A percentile compares a stretch with the other conserved stretches of the same genome.
These are phyloP conservation scores for Athetis lepigone DNA, from an alignment of 2,888 invertebrate genomes.

Conservation along the genomic window DNA sequence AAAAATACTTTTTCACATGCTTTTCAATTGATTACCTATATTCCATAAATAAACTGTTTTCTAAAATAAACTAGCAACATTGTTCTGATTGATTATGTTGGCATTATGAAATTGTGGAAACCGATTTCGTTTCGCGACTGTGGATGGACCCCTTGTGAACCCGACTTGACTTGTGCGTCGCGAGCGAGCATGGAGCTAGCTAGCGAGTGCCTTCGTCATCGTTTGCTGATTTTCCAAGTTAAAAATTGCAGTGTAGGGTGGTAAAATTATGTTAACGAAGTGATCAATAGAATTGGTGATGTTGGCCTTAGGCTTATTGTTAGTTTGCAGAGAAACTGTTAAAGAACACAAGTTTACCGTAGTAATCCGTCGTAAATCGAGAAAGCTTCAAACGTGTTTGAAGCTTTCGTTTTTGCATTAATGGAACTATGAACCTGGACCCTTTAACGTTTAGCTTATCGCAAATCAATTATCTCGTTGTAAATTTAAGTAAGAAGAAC, in stretches of 20 bases:
- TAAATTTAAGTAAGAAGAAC: slow-evolving; percentile 98
- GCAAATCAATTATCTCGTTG: slow-evolving; percentile 99
- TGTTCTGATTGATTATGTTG: slow-evolving; percentile 42
- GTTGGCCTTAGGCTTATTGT: slow-evolving; percentile 86
- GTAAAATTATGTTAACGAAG: slow-evolving; percentile 83
- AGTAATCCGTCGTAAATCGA: slow-evolving; percentile 94
- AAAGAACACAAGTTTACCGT: slow-evolving; percentile 83
- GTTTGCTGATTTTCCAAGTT: slow-evolving; percentile 73
- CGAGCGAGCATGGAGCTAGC: slow-evolving; percentile 56
- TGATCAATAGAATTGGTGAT: slow-evolving; percentile 88
- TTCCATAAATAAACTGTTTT: background rate
- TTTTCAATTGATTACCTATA: no score
- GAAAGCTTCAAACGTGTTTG: slow-evolving; percentile 98
- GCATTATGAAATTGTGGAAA: slow-evolving; percentile 34
- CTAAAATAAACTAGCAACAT: slow-evolving; percentile 36
- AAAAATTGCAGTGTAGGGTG: slow-evolving; percentile 75
- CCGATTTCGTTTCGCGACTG: slow-evolving; percentile 16
- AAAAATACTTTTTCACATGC: no score
- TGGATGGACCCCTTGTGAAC: background rate
- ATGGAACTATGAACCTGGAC: slow-evolving; percentile 99
- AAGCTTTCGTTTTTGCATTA: slow-evolving; percentile 98
- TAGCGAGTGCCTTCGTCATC: slow-evolving; percentile 79
- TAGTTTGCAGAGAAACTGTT: slow-evolving; percentile 86
- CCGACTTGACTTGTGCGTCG: slow-evolving; percentile 40
- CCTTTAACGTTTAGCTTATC: slow-evolving; percentile 99